Evolutionary conservation across 2,888 invertebrate species (phyloP), one percentile per base, ranked within the genome.

Genomic region (Drosophila birchii): DNA sequence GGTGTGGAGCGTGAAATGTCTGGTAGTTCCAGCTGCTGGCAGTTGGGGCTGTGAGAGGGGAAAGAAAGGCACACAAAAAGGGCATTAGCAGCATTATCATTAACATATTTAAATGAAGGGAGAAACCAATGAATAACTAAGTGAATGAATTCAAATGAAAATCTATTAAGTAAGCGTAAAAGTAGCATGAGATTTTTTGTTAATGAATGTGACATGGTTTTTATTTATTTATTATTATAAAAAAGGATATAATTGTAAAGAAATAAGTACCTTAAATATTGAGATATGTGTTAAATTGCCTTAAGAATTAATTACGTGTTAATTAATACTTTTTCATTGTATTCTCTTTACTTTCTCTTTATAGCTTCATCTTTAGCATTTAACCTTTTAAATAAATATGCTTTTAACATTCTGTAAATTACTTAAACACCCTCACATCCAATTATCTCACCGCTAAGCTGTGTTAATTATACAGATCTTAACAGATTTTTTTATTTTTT

Each of bases 61-160:
- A 8, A 34, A 49, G 32, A 18, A 32, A 14, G 51, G 34, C 51
- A 5, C 9, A 6, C 34, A 53, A 36, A 56, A 74, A 64, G 76
- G 69, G 62, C 82, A 86, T 82, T 88, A 86, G 88, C 86, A 75
- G 70, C 81, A 88, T 84, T 81, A 83, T 76, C 84, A 88, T 84
- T 88, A 88, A 81, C 88, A 84, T 84, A 84, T 86, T 84, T 79
- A 78, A 81, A 83, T 80, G 70, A 2, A 55, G 71, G 62, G 55
- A 67, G 26, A 32, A 55, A 69, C 76, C 55, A 49, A 75, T 74
- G 76, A 68, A 59, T 67, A 51, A 60, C 43, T 57, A 32, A 57
- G 38, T 61, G 34, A 49, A 55, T 56, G 68, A 68, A 68, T 47
- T 44, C 23, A 44, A 44, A 44, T 23, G 67, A 34, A 41, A 57